Percentiles rank a stretch among this genome's conserved stretches.
These are phyloP conservation scores for Crepidodera aurea DNA, from an alignment of 2,888 invertebrate species.

Conservation along the genomic window DNA sequence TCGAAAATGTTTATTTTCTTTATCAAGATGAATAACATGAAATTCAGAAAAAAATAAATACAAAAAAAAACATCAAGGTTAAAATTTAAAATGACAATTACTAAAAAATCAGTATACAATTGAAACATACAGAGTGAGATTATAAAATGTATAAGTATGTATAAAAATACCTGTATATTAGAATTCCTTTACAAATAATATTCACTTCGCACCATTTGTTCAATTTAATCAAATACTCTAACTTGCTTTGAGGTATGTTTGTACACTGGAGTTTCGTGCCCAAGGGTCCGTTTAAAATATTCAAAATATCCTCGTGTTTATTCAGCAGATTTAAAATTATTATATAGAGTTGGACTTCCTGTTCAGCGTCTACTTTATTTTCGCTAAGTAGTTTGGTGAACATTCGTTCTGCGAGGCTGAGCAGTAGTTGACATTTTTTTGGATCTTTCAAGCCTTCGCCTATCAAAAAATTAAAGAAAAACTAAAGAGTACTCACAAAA, in stretches of 20 bases:
- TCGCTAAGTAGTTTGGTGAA: conserved; percentile 87
- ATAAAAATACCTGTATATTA: conserved; percentile 71
- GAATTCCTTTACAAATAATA: conserved; percentile 74
- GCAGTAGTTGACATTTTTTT: conserved; percentile 73
- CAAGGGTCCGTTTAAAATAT: conserved; percentile 81
- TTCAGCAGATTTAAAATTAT: conserved; percentile 84
- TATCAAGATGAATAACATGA: too few species aligned
- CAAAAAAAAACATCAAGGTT: too few species aligned
- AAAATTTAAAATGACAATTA: too few species aligned
- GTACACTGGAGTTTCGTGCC: conserved; percentile 74
- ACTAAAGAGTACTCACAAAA: too few species aligned
- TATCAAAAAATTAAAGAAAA: too few species aligned
- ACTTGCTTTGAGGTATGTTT: conserved; percentile 73
- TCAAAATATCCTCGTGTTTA: conserved; percentile 83
- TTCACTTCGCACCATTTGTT: conserved; percentile 80
- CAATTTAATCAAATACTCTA: conserved; percentile 77
- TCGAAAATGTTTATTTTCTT: too few species aligned
- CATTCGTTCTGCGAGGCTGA: conserved; percentile 93
- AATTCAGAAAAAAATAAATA: too few species aligned
- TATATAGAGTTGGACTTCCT: conserved; percentile 90
- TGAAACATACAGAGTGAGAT: background rate
- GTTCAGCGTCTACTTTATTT: conserved; percentile 90
- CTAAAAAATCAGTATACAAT: background rate
- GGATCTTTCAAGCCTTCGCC: conserved; percentile 62
- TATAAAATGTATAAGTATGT: too few species aligned